Evolutionary conservation across 1,140 invertebrate genomes (phyloP), one percentile per base, ranked within the genome.

Genomic region (Scaptomyza graminum): DNA sequence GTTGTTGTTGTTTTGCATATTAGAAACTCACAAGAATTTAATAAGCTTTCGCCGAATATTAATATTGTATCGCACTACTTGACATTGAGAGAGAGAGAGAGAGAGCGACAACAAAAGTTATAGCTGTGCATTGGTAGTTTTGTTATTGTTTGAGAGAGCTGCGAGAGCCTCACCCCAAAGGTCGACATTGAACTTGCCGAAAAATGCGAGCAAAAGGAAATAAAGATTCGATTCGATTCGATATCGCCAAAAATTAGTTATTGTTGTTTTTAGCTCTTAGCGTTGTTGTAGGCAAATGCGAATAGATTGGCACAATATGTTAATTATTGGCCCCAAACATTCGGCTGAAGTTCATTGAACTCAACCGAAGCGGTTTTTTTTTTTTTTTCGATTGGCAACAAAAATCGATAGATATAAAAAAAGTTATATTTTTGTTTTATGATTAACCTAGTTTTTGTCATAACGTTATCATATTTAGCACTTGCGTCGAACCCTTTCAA

Each of bases 141-240:
- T 12, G 16, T 41, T 41, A 41, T 31, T 31, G 28, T 6, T 5
- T 6, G 28, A 31, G 28, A 31, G 37, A 37, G 43, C 13, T 34
- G n/a, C 49, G 56, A 34, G n/a, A 41, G 37, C 12, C 37, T 4
- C 12, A 8, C 37, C n/a, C 7, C 34, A 25, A 31, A 59, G 55
- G 2, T 61, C 79, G 79, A 82, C 78, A 81, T 87, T 85, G 82
- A 85, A 87, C 82, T 85, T 85, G 81, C 70, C 76, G 60, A 72
- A 76, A 65, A 76, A 43, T 61, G 41, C 57, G 41, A 49, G 43
- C 51, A 54, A 69, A 57, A 57, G 67, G 47, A 75, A 62, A 15
- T 43, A 75, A 62, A 15, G 16, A 13, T 34, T 31, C 25, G 55
- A 46, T 34, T 31, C 25, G 55, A 46, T 46, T 57, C 25, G 22